Evolutionary conservation across 2,888 invertebrate species (phyloP).

Genomic region (Eupelmus urozonus): DNA sequence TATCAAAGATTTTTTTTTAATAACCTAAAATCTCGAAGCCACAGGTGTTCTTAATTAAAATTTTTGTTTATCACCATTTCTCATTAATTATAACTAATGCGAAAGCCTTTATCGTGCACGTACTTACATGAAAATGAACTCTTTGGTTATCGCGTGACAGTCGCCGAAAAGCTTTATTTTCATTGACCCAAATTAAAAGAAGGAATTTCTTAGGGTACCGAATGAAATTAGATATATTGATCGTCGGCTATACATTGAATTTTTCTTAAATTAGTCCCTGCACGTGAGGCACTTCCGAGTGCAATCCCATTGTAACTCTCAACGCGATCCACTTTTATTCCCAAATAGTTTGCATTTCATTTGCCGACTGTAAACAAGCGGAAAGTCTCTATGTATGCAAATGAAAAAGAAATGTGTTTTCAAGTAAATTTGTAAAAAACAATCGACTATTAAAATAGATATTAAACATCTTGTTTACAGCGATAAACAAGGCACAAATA

Average conservation of each 20-base stretch:
- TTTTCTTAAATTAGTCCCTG: not conserved
- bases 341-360: no score
- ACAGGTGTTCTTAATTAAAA: not conserved
- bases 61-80: not conserved
- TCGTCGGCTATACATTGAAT: not conserved
- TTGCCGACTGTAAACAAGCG: no score
- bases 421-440: no score
- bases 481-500: no score
- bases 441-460: no score
- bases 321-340: no score
- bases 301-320: not conserved
- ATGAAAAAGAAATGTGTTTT: no score
- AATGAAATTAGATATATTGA: constrained; percentile 7
- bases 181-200: constrained; percentile 24
- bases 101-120: no score
- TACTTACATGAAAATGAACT: not conserved
- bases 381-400: no score
- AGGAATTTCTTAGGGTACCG: constrained; percentile 3
- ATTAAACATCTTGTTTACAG: no score
- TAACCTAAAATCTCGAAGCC: no score
- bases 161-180: constrained; percentile 14
- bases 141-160: constrained; percentile 1
- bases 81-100: not conserved
- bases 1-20: no score
- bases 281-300: not conserved